Base-by-base conservation (phyloP, 37 sponge, comb jelly and placozoan genomes). In the Agelas oroides region DNA sequence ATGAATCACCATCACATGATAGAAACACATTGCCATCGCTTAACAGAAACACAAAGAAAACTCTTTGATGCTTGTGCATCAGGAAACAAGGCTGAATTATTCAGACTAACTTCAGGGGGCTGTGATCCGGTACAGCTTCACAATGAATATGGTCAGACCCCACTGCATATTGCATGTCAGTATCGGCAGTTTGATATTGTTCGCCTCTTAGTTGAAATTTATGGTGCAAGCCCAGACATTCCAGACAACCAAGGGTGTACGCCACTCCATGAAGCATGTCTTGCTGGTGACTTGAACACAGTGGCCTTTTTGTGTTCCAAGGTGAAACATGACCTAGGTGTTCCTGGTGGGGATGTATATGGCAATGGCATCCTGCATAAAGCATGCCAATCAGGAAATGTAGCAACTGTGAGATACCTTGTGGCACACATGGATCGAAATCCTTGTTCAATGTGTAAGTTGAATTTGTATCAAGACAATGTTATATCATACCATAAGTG, bases 141-240 rank as follows among this genome's bases (percentile, higher is more conserved):
- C 33, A 33, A 46, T 46, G 46, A 46, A 46, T 46, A 54, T 18
- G 73, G 83, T 32, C 35, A 37, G 8, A 82, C 83, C 18, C 63
- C 83, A 17, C 73, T 82, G 21, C 83, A 82, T 71, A 70, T 82
- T 37, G 83, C 83, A 28, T 82, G 73, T 56, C 83, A 71, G 33
- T 38, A 70, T 71, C 73, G 83, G 30, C 71, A 71, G 1, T 27
- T 60, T 31, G 60, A 58, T 28, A 82, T 71, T 59, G 83, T 82
- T 18, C 31, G 34, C 34, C 31, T 55, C 2, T 55, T 75, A 19
- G 3, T 75, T 56, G 57, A 75, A 75, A 6, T 54, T 0, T 68
- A 33, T 68, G 69, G 69, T 32, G 23, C 30, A 30, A 2, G 6
- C 20, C 35, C 35, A 33, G 28, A 3, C 2, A 34, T 32, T 27